A percentile compares a stretch with the other conserved stretches of the same genome.
Evolutionary conservation across 2,113 vertebrate genomes (phyloP).

Genomic region (Varanus komodoensis): DNA sequence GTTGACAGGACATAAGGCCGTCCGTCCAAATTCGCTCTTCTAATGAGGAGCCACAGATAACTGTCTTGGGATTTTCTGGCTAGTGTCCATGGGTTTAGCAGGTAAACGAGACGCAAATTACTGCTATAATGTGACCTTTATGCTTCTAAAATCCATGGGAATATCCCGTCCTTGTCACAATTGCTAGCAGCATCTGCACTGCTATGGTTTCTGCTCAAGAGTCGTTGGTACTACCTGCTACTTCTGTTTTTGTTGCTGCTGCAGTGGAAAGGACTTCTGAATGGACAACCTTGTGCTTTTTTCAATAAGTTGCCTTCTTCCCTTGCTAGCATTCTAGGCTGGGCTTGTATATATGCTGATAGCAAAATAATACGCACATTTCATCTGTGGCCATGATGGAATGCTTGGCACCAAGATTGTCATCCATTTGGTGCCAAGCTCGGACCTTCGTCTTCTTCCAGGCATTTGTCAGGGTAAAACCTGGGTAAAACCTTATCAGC

Average conservation of each 20-base stretch:
- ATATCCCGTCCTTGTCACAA: not conserved
- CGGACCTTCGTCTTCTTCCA: too few relatives aligned
- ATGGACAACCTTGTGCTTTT: not conserved
- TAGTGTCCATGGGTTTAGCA: conserved; percentile 4
- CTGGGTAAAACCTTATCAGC: too few relatives aligned
- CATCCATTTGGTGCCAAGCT: too few relatives aligned
- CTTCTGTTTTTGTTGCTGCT: not conserved
- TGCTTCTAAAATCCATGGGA: rapidly evolving
- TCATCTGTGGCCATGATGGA: too few relatives aligned
- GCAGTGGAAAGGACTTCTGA: not conserved
- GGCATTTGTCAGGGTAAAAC: too few relatives aligned
- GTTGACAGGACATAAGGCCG: not conserved
- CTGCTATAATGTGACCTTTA: conserved; percentile 9
- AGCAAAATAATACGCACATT: not conserved
- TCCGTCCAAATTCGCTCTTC: not conserved
- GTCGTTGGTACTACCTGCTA: not conserved
- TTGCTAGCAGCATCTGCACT: not conserved
- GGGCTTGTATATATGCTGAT: conserved; percentile 25
- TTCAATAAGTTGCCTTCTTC: not conserved
- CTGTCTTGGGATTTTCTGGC: not conserved
- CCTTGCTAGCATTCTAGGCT: not conserved
- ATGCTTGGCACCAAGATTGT: too few relatives aligned
- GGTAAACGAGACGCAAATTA: not conserved
- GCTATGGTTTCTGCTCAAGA: not conserved
- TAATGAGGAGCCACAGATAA: not conserved